Conservation (phyloP, 2,797 vertebrate genomes). For the Sarcophilus harrisii region DNA sequence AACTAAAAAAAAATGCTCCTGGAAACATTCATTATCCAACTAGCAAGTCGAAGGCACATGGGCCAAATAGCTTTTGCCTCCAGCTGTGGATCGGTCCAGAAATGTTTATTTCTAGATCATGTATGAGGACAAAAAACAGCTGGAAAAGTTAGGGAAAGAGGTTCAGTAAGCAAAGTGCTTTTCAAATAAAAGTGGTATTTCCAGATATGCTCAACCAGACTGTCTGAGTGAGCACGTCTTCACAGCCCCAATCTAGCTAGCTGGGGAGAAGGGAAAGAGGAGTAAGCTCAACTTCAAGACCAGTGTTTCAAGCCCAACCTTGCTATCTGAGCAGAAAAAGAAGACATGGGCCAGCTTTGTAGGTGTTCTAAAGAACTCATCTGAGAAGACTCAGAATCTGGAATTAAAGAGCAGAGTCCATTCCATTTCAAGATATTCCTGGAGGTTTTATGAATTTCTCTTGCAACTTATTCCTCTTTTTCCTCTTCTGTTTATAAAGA, state of each 20-base stretch:
- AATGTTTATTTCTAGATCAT: conserved; percentile 64
- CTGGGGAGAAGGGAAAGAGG: accelerated
- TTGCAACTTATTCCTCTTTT: not conserved
- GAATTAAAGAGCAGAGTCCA: conserved; percentile 7
- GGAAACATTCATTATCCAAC: conserved; percentile 40
- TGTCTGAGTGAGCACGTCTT: not conserved
- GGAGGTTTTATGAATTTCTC: not conserved
- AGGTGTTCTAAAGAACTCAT: not conserved
- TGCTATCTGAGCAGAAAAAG: not conserved
- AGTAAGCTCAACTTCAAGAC: not conserved
- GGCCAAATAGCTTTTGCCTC: conserved; percentile 40
- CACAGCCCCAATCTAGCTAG: not conserved
- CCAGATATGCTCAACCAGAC: not conserved
- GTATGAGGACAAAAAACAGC: conserved; percentile 57
- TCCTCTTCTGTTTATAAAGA: not conserved
- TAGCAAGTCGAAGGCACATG: conserved; percentile 15
- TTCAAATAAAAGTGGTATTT: not conserved
- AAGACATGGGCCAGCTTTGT: not conserved
- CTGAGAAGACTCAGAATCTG: not conserved
- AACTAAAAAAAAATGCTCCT: conserved; percentile 29
- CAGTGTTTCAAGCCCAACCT: not conserved
- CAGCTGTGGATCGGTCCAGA: conserved; percentile 46
- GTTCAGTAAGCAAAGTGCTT: not conserved
- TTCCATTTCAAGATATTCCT: not conserved
- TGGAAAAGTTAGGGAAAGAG: conserved; percentile 31